These are phyloP conservation scores for Enteromius radiatus DNA, from an alignment of 2,797 vertebrate genomes.

Conservation along the genomic window DNA sequence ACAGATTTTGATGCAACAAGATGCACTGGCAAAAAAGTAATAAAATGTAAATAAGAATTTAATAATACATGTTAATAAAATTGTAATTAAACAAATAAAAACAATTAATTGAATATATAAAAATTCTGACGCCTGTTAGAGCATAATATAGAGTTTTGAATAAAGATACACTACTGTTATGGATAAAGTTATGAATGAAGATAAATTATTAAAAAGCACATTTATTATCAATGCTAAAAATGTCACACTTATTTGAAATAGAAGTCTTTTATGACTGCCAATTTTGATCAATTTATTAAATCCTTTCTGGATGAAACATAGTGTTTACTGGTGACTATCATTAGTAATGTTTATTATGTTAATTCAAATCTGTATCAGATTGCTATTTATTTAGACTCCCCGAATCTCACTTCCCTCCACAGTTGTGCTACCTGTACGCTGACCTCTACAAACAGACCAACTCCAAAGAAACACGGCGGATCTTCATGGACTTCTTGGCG, in stretches of 20 bases:
- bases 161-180: too few species aligned
- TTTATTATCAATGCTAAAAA: not conserved
- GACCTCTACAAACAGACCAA: conserved; percentile 96
- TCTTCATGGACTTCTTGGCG: conserved; percentile 90
- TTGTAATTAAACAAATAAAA: too few species aligned
- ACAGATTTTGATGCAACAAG: not conserved
- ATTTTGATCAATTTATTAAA: not conserved
- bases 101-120: too few species aligned
- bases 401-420: conserved; percentile 1
- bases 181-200: not conserved
- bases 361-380: not conserved
- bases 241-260: not conserved
- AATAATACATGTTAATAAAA: too few species aligned
- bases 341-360: not conserved
- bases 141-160: too few species aligned
- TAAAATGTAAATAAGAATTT: too few species aligned
- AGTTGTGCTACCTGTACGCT: conserved; percentile 95
- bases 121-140: too few species aligned
- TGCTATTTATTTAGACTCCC: not conserved
- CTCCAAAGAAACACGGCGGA: conserved; percentile 94
- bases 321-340: not conserved
- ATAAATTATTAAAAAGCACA: not conserved
- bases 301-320: not conserved
- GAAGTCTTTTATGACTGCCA: not conserved
- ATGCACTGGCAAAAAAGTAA: not conserved